Evolutionary conservation across 2,888 invertebrate genomes (phyloP).

Genomic region (Cotesia congregata): DNA sequence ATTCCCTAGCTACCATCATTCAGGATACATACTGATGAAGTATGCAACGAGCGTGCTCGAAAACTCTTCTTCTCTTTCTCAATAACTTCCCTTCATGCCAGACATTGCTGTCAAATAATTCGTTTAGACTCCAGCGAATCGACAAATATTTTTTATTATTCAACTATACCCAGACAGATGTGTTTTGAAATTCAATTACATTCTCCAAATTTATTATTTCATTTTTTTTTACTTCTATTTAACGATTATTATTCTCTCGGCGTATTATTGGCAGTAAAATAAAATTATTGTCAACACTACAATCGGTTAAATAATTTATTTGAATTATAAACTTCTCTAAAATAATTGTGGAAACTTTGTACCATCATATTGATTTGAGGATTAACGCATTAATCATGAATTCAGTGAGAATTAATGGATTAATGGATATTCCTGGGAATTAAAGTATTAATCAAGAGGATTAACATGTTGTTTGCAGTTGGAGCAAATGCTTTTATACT

Average conservation of each 20-base stretch:
- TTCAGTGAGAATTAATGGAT: not conserved
- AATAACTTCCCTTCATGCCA: conserved; percentile 9
- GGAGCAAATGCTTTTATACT: not conserved
- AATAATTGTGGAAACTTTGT: not conserved
- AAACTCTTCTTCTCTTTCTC: conserved; percentile 25
- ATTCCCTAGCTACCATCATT: conserved; percentile 22
- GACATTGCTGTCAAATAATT: conserved; percentile 25
- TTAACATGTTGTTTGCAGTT: not conserved
- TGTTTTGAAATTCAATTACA: not conserved
- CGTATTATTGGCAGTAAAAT: not conserved
- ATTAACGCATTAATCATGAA: not conserved
- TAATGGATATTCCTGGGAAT: not conserved
- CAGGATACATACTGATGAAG: conserved; percentile 34
- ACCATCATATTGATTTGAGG: not conserved
- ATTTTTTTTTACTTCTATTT: not conserved
- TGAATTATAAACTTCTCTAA: not conserved
- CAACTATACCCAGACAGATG: not conserved
- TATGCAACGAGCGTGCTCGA: conserved; percentile 18
- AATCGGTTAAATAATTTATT: not conserved
- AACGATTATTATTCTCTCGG: not conserved
- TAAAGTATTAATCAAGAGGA: not conserved
- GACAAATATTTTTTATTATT: conserved; percentile 14
- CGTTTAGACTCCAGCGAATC: conserved; percentile 9
- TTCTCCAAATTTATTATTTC: not conserved
- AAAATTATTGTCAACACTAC: not conserved